phyloP scores from a whole-genome alignment of 2,797 vertebrate genomes.

The Austrolebias charrua region DNA sequence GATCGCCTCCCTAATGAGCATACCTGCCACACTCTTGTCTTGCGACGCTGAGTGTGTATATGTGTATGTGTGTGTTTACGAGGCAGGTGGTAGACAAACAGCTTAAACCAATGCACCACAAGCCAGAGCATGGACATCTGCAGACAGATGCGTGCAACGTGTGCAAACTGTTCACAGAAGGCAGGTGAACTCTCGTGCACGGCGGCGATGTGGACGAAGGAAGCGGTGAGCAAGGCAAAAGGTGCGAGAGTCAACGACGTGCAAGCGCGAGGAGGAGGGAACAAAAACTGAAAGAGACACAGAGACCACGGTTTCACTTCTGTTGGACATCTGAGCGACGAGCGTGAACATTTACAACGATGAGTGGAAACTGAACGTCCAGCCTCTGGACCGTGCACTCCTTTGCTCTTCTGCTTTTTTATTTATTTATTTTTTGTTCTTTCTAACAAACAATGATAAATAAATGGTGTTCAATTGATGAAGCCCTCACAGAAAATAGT shows the following conservation, averaged over 20 bases:
- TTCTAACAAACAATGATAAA: not conserved
- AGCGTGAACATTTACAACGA: not conserved
- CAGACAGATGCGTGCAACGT: too few species aligned
- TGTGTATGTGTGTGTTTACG: too few species aligned
- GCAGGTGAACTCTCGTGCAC: not conserved
- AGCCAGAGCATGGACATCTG: too few species aligned
- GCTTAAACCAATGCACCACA: too few species aligned
- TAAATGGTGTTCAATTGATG: not conserved
- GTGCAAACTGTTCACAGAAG: too few species aligned
- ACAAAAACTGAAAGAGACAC: conserved; percentile 11
- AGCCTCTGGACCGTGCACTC: too few species aligned
- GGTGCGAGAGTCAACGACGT: conserved; percentile 5
- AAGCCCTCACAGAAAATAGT: not conserved
- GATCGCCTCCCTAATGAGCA: conserved; percentile 64
- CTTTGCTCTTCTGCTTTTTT: too few species aligned
- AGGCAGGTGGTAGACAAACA: too few species aligned
- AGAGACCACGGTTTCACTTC: conserved; percentile 40
- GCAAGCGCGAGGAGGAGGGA: not conserved
- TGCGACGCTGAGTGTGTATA: too few species aligned
- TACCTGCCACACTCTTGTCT: conserved; percentile 48
- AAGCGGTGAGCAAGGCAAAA: conserved; percentile 15
- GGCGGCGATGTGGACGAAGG: conserved; percentile 12
- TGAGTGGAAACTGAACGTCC: too few species aligned
- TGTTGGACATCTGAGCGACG: not conserved
- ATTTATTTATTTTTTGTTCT: too few species aligned